phyloP scores from a whole-genome alignment of 1,140 invertebrate genomes.

The Drosophila ohnishii region DNA sequence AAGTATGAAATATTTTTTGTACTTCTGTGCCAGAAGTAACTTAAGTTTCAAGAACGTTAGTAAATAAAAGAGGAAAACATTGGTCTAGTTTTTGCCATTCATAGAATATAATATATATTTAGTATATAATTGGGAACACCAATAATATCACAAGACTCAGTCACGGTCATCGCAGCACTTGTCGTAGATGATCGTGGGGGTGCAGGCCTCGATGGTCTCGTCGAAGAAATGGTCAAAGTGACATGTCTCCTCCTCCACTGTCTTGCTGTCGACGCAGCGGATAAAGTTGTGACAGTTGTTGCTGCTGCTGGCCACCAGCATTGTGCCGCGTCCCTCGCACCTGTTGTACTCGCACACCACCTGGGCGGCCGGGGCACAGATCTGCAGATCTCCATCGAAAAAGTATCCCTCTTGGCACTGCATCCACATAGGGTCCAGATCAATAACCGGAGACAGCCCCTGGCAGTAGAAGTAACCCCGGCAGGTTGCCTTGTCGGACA shows the following conservation, averaged over 20 bases:
- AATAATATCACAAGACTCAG: conserved; percentile 10
- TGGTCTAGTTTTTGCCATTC: neutral
- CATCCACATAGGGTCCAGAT: conserved; percentile 57
- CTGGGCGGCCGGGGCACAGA: conserved; percentile 40
- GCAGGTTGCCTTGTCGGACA: conserved; percentile 60
- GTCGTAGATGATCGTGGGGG: conserved; percentile 60
- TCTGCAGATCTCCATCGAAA: conserved; percentile 36
- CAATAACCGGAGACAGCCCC: conserved; percentile 30
- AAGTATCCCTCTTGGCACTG: conserved; percentile 68
- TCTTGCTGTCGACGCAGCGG: conserved; percentile 46
- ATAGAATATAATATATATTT: conserved; percentile 8
- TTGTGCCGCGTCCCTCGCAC: conserved; percentile 72
- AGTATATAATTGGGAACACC: conserved; percentile 6
- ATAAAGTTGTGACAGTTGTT: conserved; percentile 73
- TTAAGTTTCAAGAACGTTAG: neutral
- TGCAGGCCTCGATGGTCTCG: conserved; percentile 56
- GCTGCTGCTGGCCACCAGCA: conserved; percentile 58
- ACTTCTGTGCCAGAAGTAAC: neutral
- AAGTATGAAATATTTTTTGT: neutral
- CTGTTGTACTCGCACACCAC: conserved; percentile 67
- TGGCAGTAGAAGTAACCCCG: conserved; percentile 73
- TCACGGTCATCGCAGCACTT: conserved; percentile 62
- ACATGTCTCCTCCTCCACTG: conserved; percentile 46
- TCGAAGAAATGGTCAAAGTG: conserved; percentile 70
- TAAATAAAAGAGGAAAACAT: neutral